phyloP scores from a whole-genome alignment of 2,113 vertebrate species.

The Coryphaenoides rupestris region DNA sequence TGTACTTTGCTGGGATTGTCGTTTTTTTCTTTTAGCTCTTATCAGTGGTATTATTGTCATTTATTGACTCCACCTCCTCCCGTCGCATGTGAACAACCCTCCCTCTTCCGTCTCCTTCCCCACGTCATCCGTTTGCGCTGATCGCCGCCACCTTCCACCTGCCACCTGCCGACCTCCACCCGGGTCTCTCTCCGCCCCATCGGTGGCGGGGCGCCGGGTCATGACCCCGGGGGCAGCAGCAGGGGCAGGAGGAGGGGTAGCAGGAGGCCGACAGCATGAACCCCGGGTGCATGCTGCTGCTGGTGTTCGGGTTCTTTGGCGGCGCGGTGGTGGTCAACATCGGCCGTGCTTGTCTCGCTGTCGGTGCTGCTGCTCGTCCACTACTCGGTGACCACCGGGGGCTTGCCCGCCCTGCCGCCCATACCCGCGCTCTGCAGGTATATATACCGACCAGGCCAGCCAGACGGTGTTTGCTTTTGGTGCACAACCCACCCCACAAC shows the following conservation, averaged over 20 bases:
- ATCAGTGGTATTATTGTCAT: too few relatives aligned
- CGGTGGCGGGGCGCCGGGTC: conserved; percentile 69
- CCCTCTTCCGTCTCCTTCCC: too few relatives aligned
- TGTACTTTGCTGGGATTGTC: too few relatives aligned
- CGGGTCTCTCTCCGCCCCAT: conserved; percentile 19
- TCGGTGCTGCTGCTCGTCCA: conserved; percentile 98
- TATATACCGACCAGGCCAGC: too few relatives aligned
- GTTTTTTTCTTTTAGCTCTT: too few relatives aligned
- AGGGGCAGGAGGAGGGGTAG: too few relatives aligned
- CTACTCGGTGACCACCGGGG: conserved; percentile 88
- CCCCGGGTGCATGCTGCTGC: conserved; percentile 98
- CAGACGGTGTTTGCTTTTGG: not conserved
- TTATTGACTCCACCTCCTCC: too few relatives aligned
- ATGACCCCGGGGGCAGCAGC: conserved; percentile 79
- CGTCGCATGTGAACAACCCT: too few relatives aligned
- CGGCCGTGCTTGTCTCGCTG: conserved; percentile 93
- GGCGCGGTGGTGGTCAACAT: conserved; percentile 99
- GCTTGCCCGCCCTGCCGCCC: conserved; percentile 84
- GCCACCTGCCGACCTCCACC: not conserved
- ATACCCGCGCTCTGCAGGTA: conserved; percentile 90
- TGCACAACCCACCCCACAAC: too few relatives aligned
- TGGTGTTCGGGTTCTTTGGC: conserved; percentile 99
- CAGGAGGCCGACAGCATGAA: too few relatives aligned
- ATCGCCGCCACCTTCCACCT: too few relatives aligned
- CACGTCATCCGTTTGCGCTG: too few relatives aligned